These are phyloP conservation scores for Eurystomus gularis DNA, from an alignment of 2,113 vertebrate genomes.

Conservation along the genomic window DNA sequence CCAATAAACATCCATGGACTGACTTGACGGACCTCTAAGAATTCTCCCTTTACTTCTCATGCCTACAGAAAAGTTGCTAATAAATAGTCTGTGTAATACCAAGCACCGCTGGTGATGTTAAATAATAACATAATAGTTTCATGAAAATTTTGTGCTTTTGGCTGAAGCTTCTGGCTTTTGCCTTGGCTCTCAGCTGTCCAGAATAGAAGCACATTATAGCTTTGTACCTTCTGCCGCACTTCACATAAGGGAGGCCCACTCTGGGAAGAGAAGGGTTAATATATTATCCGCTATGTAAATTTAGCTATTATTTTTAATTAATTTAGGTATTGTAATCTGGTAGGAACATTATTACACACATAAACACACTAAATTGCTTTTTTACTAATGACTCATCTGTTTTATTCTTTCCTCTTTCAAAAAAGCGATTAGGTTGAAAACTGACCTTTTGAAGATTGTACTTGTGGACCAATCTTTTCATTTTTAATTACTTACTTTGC, in stretches of 20 bases:
- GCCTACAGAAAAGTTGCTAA: background rate
- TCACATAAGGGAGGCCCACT: background rate
- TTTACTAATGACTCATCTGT: slow-evolving; percentile 47
- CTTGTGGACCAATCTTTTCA: slow-evolving; percentile 50
- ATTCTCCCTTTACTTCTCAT: background rate
- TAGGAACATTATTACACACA: background rate
- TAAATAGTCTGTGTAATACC: background rate
- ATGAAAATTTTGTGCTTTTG: background rate
- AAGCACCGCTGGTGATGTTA: background rate
- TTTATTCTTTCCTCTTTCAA: slow-evolving; percentile 23
- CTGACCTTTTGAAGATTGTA: slow-evolving; percentile 52
- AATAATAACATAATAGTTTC: background rate
- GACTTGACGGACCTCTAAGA: background rate
- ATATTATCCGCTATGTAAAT: background rate
- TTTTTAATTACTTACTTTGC: slow-evolving; percentile 67
- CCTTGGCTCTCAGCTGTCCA: background rate
- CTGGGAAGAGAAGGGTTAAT: background rate
- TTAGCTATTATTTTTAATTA: slow-evolving; percentile 20
- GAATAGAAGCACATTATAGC: background rate
- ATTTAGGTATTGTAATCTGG: background rate
- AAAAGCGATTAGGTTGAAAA: slow-evolving; percentile 49
- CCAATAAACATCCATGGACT: background rate
- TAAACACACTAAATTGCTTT: slow-evolving; percentile 4
- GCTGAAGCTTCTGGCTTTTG: background rate
- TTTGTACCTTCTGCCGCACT: background rate